Evolutionary conservation across 2,113 vertebrate species (phyloP).

Genomic region (Pomatorhinus ruficollis): DNA sequence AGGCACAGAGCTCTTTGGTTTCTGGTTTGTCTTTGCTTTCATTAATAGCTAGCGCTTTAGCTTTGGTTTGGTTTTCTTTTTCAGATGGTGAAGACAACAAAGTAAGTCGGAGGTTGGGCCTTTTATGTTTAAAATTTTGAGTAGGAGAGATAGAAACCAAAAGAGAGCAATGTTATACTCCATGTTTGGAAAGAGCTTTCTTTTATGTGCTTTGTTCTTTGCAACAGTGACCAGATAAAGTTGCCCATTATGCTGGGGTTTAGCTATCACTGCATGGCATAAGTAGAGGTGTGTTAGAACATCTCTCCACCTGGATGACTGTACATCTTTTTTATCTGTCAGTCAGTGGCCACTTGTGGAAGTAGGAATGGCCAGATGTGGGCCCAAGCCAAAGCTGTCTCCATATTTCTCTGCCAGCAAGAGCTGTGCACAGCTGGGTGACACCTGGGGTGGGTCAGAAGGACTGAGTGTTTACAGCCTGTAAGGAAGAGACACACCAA

Average conservation of each 20-base stretch:
- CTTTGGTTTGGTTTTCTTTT: neutral
- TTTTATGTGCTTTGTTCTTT: neutral
- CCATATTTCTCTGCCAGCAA: neutral
- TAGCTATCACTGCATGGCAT: neutral
- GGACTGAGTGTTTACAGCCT: neutral
- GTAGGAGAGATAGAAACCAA: neutral
- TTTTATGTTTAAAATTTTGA: neutral
- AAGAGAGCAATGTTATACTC: neutral
- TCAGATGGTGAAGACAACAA: neutral
- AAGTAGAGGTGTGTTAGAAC: neutral
- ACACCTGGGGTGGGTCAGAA: neutral
- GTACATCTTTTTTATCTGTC: neutral
- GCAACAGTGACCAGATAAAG: neutral
- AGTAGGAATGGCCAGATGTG: neutral
- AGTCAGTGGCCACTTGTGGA: neutral
- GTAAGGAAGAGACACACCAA: neutral
- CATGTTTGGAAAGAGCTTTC: rapidly evolving
- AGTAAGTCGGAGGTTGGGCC: neutral
- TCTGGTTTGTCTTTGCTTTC: neutral
- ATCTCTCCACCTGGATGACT: neutral
- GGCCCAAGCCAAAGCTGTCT: neutral
- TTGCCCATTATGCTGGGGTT: neutral
- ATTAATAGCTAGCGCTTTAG: neutral
- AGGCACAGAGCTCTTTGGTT: neutral
- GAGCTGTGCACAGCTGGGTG: neutral